Evolutionary conservation across 1,140 invertebrate genomes (phyloP).

Genomic region (Procambarus clarkii): DNA sequence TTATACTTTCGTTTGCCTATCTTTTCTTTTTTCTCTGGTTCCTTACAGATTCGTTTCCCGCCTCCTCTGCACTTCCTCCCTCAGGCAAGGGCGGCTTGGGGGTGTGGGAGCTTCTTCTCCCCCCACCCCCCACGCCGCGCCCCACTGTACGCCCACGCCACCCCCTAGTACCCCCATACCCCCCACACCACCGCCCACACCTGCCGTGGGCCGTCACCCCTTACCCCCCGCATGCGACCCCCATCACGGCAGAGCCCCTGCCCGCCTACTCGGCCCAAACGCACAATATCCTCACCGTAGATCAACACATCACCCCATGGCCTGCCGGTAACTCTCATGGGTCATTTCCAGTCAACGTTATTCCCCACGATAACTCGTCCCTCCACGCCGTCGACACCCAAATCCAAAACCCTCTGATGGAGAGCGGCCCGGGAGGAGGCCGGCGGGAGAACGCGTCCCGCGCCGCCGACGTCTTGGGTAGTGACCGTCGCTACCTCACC

Average conservation of each 20-base stretch:
- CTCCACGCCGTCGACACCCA: conserved; percentile 65
- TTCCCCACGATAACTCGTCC: conserved; percentile 70
- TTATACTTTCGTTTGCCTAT: conserved; percentile 68
- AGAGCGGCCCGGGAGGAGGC: conserved; percentile 27
- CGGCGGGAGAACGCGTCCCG: conserved; percentile 58
- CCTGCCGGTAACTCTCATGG: conserved; percentile 70
- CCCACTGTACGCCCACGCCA: conserved; percentile 46
- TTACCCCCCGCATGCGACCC: conserved; percentile 58
- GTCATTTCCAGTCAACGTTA: conserved; percentile 73
- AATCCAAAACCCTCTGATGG: conserved; percentile 64
- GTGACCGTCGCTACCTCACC: conserved; percentile 41
- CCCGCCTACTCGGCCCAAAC: conserved; percentile 71
- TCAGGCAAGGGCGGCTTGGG: conserved; percentile 54
- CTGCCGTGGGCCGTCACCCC: conserved; percentile 40
- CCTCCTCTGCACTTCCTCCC: conserved; percentile 67
- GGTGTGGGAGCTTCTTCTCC: conserved; percentile 62
- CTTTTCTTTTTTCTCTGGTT: conserved; percentile 72
- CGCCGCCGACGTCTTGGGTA: conserved; percentile 59
- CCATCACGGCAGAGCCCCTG: conserved; percentile 68
- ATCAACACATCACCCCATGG: conserved; percentile 50
- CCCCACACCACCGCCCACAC: conserved; percentile 51
- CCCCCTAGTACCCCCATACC: conserved; percentile 38
- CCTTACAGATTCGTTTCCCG: conserved; percentile 73
- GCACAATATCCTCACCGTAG: conserved; percentile 72
- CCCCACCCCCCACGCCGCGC: conserved; percentile 66